A percentile compares a stretch with the other conserved stretches of the same genome.
phyloP scores from a whole-genome alignment of 53 echinoderm and acorn worm genomes.

The Pentamera pediparva region DNA sequence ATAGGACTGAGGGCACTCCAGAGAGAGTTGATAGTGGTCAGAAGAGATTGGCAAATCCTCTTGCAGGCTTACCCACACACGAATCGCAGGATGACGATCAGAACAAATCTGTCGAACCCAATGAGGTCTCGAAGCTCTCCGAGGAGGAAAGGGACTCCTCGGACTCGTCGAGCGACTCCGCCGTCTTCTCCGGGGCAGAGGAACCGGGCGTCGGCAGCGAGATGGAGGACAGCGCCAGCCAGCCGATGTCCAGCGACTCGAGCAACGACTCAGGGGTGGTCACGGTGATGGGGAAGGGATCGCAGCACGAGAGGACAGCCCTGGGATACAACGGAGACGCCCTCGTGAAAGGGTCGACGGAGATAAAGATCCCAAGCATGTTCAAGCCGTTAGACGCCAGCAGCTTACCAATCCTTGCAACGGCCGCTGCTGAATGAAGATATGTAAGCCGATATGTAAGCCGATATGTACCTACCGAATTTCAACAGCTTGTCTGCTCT shows the following conservation, averaged over 20 bases:
- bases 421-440: constrained; percentile 13
- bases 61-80: too few relatives aligned
- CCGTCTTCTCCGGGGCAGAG: constrained; percentile 23
- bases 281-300: neutral
- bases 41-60: too few relatives aligned
- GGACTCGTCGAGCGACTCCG: constrained; percentile 26
- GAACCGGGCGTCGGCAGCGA: neutral
- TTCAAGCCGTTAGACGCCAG: constrained; percentile 4
- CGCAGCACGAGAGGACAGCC: neutral
- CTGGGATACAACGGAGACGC: neutral
- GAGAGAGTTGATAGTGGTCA: too few relatives aligned
- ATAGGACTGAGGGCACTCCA: too few relatives aligned
- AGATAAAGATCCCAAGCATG: too few relatives aligned
- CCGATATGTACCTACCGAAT: neutral
- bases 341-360: too few relatives aligned
- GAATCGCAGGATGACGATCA: too few relatives aligned
- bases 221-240: neutral
- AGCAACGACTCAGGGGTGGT: constrained; percentile 26
- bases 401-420: neutral
- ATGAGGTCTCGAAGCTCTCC: too few relatives aligned
- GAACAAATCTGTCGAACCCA: too few relatives aligned
- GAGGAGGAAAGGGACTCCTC: constrained; percentile 22
- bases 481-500: too few relatives aligned
- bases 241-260: neutral
- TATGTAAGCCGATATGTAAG: constrained; percentile 2